Evolutionary conservation across 2,888 invertebrate genomes (phyloP), one percentile per base, ranked within the genome.

Genomic region (Flexamia atlantica): DNA sequence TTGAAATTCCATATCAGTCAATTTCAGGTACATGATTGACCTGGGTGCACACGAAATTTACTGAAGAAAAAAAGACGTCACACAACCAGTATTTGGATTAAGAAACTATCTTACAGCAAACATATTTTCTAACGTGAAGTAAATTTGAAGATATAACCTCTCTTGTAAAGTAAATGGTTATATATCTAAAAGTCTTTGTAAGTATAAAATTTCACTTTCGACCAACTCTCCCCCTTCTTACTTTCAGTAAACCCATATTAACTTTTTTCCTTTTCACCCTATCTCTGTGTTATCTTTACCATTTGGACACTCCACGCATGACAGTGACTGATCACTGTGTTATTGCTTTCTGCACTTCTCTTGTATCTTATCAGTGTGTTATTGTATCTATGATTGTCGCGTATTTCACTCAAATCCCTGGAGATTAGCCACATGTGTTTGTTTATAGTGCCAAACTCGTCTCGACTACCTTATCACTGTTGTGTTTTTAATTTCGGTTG

Each of bases 341-440:
- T 76, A 76, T 76, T 76, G 74, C 74, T 76, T 25, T 46, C 1
- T 14, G 36, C 74, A 36, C 70, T 17, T 25, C 70, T 70, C n/a
- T 70, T 68, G 23, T 72, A n/a, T 40, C 74, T 76, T 76, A 76
- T 76, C 74, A 25, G 7, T 23, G 3, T 76, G 74, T 76, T 76
- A 76, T 76, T 76, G 74, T 76, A 76, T 46, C 74, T 28, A 76
- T 46, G 74, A 76, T 76, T 76, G 72, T 72, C n/a, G 74, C 74
- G 42, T 40, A 12, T 20, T 36, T 20, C 70, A 28, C 28, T 23
- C 42, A 50, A 76, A 76, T 46, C 74, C 74, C 14, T 9, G 23
- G 46, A 28, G 70, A 70, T 36, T 23, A 36, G 70, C n/a, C 70
- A 68, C 70, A 70, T 70, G 70, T 70, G 70, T 36, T 23, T 7